Base-by-base conservation (phyloP, 2,113 vertebrate genomes). In the Polypterus senegalus region DNA sequence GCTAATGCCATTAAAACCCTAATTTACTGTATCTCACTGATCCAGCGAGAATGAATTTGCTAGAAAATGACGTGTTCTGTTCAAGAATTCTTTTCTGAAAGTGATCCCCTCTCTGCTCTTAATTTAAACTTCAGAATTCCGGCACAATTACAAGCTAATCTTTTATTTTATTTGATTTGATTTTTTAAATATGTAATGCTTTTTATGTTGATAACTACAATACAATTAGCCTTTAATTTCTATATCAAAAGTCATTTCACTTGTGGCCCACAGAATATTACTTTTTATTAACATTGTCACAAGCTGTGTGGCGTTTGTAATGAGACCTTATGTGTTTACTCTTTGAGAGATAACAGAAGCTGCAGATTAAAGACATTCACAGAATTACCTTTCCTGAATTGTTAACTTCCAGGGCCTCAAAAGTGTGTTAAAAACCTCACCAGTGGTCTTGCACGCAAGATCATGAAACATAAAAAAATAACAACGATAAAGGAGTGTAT, bases 1-100 rank as follows among this genome's bases (percentile, higher is more conserved):
- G 9, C 49, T 62, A 62, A 62, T 61, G 49, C 46, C 57, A 53
- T 49, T 10, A 62, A 57, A 48, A 48, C 60, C 46, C 8, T 44
- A 6, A 46, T 44, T 47, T 49, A 52, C 55, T 61, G 44, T 59
- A 53, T 60, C 58, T 60, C 63, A 64, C 44, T 47, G 11, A 48
- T 51, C 66, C 54, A 68, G 45, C 66, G 49, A 51, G 49, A 51
- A 51, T 51, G 9, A 51, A 51, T 51, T 51, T 51, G 49, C 49
- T 9, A 27, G 27, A 27, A 27, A 27, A 27, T 27, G 27, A 51
- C 49, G 9, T 51, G 49, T 51, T 51, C 6, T 51, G 6, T 51
- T 51, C 49, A 6, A 51, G 6, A 51, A 51, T 51, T 7, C 49
- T 51, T 51, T 51, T 51, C 49, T 7, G 49, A 51, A 7, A 7